Conservation (phyloP, 2,888 invertebrate genomes). For the Allacma fusca region DNA sequence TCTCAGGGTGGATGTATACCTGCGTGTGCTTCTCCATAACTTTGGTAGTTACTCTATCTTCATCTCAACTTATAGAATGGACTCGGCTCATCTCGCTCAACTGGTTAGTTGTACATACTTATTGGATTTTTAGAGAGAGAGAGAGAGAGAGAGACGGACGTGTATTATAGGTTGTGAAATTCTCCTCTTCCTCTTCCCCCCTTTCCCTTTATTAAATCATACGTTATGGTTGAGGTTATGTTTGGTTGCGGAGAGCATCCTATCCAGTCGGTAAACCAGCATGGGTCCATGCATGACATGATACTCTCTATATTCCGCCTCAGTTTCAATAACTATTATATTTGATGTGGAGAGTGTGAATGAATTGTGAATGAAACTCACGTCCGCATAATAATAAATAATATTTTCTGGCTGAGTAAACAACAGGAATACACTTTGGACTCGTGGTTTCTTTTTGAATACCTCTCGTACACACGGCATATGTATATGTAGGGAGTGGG, state of each 20-base stretch:
- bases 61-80: too few relatives aligned
- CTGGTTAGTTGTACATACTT: too few relatives aligned
- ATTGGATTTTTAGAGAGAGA: too few relatives aligned
- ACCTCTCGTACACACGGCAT: too few relatives aligned
- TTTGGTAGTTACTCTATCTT: too few relatives aligned
- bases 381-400: constrained; percentile 40
- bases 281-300: constrained; percentile 31
- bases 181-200: not conserved
- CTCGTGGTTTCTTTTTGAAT: too few relatives aligned
- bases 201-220: constrained; percentile 27
- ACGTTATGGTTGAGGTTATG: constrained; percentile 17
- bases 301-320: constrained; percentile 23
- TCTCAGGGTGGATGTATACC: too few relatives aligned
- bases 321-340: constrained; percentile 33
- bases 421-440: not conserved
- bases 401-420: constrained; percentile 28
- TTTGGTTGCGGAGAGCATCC: not conserved
- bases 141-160: too few relatives aligned
- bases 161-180: too few relatives aligned
- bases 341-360: constrained; percentile 22
- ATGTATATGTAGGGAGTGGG: too few relatives aligned
- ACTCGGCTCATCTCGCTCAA: too few relatives aligned
- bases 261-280: constrained; percentile 5
- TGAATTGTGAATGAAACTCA: constrained; percentile 36
- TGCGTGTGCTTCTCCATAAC: too few relatives aligned